Conservation (phyloP, 2,113 vertebrate genomes). For the Trichomycterus rosablanca region DNA sequence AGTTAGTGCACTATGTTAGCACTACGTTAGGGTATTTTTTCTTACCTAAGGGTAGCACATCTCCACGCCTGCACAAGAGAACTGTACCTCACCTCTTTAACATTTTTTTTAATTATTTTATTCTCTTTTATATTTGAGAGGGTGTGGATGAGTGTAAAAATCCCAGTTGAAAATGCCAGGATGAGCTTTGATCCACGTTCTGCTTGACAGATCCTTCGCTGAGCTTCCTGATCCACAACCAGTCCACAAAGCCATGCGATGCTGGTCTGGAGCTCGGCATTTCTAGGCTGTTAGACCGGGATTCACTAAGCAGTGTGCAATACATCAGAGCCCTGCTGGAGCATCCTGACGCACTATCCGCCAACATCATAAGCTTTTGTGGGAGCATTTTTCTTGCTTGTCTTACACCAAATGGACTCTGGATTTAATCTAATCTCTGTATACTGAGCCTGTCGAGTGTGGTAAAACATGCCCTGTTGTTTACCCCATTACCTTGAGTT, state of each 20-base stretch:
- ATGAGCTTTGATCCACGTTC: conserved; percentile 54
- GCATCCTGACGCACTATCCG: background rate
- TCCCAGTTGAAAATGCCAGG: conserved; percentile 35
- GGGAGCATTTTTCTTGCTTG: background rate
- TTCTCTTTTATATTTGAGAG: conserved; percentile 10
- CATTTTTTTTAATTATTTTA: conserved; percentile 25
- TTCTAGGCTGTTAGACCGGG: conserved; percentile 27
- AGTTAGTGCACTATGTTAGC: conserved; percentile 1
- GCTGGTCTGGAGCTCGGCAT: conserved; percentile 41
- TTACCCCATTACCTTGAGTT: too few relatives aligned
- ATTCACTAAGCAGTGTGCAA: conserved; percentile 7
- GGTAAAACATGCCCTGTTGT: too few relatives aligned
- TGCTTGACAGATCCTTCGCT: conserved; percentile 34
- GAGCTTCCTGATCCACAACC: conserved; percentile 51
- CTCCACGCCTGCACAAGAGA: background rate
- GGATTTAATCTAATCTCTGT: too few relatives aligned
- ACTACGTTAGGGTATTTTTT: background rate
- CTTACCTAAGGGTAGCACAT: conserved; percentile 1
- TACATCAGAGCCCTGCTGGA: background rate
- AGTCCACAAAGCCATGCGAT: conserved; percentile 28
- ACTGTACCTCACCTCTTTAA: conserved; percentile 15
- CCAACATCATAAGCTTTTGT: background rate
- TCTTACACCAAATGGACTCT: background rate
- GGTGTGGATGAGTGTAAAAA: conserved; percentile 17
- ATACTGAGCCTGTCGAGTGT: too few relatives aligned